Evolutionary conservation across 2,888 invertebrate genomes (phyloP), one percentile per base, ranked within the genome.

Genomic region (Netelia virgata): DNA sequence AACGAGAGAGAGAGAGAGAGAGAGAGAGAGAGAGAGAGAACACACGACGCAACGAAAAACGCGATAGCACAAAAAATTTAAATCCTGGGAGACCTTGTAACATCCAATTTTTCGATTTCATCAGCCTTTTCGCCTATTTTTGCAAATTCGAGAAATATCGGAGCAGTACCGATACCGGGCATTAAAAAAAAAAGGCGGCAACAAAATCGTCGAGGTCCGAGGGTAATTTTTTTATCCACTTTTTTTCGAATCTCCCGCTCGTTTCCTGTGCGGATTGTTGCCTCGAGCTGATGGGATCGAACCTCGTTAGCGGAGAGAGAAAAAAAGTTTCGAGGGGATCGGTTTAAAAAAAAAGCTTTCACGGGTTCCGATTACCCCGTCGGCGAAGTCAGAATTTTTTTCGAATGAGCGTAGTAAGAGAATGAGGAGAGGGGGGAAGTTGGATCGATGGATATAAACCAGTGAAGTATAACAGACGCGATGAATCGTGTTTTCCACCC

Each of bases 381-480:
- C 74, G 36, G 57, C 55, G 55, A 64, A 23, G 72, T 41, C 64
- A 28, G 59, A 77, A 55, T 68, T 43, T 77, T 68, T 77, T 57
- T 66, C 57, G 57, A 23, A 64, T 20, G 18, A 14, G 36, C 63
- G 10, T 14, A 47, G 14, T 41, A 59, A 61, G 47, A 11, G 59
- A 5, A 10, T 11, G 20, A 57, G 57, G 43, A 41, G 20, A 20
- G 57, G 43, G n/a, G 8, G 9, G n/a, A 3, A 8, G 63, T 41
- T 20, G 69, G 47, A 72, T 83, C 69, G 68, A 63, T 41, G 53
- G 20, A 61, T 63, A 64, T 63, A 78, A 36, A 73, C 76, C 76
- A 41, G 63, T 36, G 14, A 63, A 61, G 63, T 76, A 43, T 47
- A 72, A 43, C 75, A 55, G 68, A 75, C 43, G 72, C 83, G 20